Evolutionary conservation across 1,140 invertebrate genomes (phyloP).

Genomic region (Saccostrea cuccullata): DNA sequence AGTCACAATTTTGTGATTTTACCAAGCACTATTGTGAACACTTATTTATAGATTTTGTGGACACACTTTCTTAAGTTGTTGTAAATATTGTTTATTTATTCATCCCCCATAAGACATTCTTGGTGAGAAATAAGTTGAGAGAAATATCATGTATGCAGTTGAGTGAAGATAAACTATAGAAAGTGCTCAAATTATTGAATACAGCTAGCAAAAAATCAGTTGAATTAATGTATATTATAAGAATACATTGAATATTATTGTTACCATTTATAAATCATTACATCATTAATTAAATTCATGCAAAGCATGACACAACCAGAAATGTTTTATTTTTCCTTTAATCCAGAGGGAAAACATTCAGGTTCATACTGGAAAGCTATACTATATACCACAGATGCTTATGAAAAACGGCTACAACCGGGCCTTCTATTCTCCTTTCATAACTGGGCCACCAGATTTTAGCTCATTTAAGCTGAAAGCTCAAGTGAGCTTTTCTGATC

Average conservation of each 20-base stretch:
- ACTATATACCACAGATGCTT: too few species aligned
- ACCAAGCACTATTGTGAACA: not conserved
- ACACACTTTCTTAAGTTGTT: not conserved
- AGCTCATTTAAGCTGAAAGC: too few species aligned
- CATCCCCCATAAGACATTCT: not conserved
- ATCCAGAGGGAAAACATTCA: not conserved
- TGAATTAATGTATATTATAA: not conserved
- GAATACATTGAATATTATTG: not conserved
- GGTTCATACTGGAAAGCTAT: too few species aligned
- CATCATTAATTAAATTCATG: not conserved
- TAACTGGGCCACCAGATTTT: too few species aligned
- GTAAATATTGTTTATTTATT: slow-evolving; percentile 4
- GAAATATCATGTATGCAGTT: not conserved
- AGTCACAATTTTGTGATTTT: not conserved
- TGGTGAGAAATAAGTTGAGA: too few species aligned
- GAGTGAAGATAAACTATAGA: not conserved
- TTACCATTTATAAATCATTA: not conserved
- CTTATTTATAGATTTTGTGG: not conserved
- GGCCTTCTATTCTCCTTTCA: too few species aligned
- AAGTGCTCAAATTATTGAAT: not conserved
- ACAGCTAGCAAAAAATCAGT: not conserved
- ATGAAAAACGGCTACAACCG: too few species aligned
- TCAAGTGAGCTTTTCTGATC: too few species aligned
- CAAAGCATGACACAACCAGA: not conserved
- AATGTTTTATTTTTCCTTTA: not conserved